Conservation (phyloP, 2,888 invertebrate genomes). For the Yponomeuta sedellus region DNA sequence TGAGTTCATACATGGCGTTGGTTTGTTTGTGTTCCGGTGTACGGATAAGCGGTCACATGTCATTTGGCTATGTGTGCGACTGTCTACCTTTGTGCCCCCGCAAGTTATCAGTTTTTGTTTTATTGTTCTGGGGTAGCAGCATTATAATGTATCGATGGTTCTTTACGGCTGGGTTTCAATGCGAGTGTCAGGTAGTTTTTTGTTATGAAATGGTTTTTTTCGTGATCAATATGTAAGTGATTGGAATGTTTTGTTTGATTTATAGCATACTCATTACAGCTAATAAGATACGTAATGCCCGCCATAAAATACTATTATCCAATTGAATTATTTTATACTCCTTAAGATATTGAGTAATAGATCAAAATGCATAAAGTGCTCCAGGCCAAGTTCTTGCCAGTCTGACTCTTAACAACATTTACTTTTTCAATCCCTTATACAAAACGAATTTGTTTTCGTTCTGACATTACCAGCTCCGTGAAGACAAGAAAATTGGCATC, state of each 20-base stretch:
- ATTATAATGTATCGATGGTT: conserved; percentile 36
- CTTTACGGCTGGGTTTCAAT: conserved; percentile 26
- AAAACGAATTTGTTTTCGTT: too few relatives aligned
- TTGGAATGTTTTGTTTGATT: background rate
- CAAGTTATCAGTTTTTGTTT: conserved; percentile 56
- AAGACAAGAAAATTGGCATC: too few relatives aligned
- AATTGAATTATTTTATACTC: too few relatives aligned
- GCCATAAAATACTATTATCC: background rate
- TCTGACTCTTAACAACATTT: too few relatives aligned
- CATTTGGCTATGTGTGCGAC: conserved; percentile 53
- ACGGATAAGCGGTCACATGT: conserved; percentile 62
- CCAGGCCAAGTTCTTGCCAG: too few relatives aligned
- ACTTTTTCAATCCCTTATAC: too few relatives aligned
- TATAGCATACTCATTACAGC: background rate
- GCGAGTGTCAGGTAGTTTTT: background rate
- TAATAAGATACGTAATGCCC: background rate
- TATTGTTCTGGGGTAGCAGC: conserved; percentile 53
- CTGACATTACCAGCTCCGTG: too few relatives aligned
- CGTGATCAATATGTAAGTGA: background rate
- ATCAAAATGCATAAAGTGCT: too few relatives aligned
- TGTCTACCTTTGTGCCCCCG: conserved; percentile 64
- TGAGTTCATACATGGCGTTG: conserved; percentile 23
- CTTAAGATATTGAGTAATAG: too few relatives aligned
- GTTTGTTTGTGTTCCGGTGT: conserved; percentile 31
- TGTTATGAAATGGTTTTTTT: background rate